phyloP scores from a whole-genome alignment of 2,888 invertebrate genomes.

The Sinopyrophorus schimmeli region DNA sequence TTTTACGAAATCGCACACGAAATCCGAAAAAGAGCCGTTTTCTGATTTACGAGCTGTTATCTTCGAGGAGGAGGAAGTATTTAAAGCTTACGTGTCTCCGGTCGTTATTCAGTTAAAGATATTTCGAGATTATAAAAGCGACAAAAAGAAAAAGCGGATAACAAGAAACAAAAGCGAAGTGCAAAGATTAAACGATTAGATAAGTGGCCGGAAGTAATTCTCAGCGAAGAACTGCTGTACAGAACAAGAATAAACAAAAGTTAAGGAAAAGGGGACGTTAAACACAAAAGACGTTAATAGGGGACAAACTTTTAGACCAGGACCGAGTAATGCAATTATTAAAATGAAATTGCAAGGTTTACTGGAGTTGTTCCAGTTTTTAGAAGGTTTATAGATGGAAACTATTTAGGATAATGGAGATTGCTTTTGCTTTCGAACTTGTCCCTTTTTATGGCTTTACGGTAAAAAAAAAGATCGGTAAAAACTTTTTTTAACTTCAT shows the following conservation, averaged over 20 bases:
- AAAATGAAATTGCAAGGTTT: slow-evolving; percentile 14
- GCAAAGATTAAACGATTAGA: slow-evolving; percentile 16
- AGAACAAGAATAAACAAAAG: slow-evolving; percentile 11
- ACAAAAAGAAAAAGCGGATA: slow-evolving; percentile 11
- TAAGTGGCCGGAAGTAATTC: slow-evolving; percentile 18
- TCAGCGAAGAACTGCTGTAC: slow-evolving; percentile 2
- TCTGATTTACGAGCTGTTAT: too few relatives aligned
- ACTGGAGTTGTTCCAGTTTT: slow-evolving; percentile 7
- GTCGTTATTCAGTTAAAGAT: slow-evolving; percentile 3
- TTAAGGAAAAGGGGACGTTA: slow-evolving; percentile 9
- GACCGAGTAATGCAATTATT: slow-evolving; percentile 12
- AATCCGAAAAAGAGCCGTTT: too few relatives aligned
- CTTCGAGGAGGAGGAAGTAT: too few relatives aligned
- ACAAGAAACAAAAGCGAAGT: slow-evolving; percentile 17
- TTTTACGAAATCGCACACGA: too few relatives aligned
- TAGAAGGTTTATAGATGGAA: slow-evolving; percentile 3
- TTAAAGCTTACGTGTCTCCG: too few relatives aligned
- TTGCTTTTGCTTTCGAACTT: slow-evolving; percentile 1
- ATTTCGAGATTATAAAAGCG: slow-evolving; percentile 10
- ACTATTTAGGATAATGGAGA: slow-evolving; percentile 13
- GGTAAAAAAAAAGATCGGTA: too few relatives aligned
- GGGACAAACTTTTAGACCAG: slow-evolving; percentile 10
- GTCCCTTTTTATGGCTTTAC: slow-evolving; percentile 4
- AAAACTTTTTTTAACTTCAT: too few relatives aligned
- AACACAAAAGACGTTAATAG: slow-evolving; percentile 15